Evolutionary conservation across 2,888 invertebrate genomes (phyloP), one percentile per base, ranked within the genome.

Genomic region (Arge pagana): DNA sequence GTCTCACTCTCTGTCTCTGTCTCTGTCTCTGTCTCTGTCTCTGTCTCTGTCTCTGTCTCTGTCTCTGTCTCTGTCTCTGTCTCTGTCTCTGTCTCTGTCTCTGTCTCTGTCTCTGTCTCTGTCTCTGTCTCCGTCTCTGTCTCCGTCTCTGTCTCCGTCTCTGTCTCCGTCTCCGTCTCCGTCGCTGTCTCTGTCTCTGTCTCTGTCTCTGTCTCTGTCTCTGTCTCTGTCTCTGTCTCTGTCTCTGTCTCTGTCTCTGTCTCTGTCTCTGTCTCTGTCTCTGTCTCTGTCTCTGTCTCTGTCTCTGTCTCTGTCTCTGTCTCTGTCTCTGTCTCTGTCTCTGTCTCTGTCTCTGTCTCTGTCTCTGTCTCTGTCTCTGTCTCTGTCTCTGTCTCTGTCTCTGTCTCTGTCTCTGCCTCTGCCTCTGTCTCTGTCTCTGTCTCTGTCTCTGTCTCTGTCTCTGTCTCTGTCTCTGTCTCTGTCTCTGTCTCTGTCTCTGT

Each of bases 241-340:
- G 37, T 45, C 45, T 45, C 37, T 48, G 4, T 41, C 48, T 41
- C 48, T 23, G 23, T 41, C 48, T 41, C 48, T 40, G 39, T 41
- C 48, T 48, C 48, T 41, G 4, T 48, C 4, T 48, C 48, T 41
- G 4, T 48, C 37, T 48, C 48, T 48, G 7, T 48, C 37, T 48
- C 19, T 19, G 4, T 48, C 37, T 40, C 48, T 48, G 5, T 40
- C 6, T 41, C 48, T 15, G 4, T 41, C 24, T 41, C 37, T 40
- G 18, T 48, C 48, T 48, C 48, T 19, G 11, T 10, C 21, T 21
- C 28, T 26, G 28, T 8, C 28, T 26, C 28, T 26, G 28, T 10
- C 28, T 26, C 28, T 26, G 28, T 10, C 28, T 26, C 28, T 26
- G 28, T 10, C 28, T 26, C 28, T 26, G 28, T 10, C 28, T 26